Conservation (phyloP, 1,140 invertebrate species). For the Cherax destructor region DNA sequence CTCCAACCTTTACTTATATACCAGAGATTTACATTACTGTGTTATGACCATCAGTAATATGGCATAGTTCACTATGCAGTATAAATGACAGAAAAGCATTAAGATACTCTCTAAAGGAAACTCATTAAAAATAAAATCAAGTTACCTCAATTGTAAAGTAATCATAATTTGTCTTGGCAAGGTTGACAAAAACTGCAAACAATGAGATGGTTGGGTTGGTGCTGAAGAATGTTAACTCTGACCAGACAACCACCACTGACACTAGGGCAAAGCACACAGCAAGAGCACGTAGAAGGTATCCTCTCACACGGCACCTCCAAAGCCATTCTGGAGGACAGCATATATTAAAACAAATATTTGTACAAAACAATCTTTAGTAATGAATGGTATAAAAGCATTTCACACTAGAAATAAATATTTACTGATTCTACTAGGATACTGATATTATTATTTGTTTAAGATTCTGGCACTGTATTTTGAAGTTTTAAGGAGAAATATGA, state of each 20-base stretch:
- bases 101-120: too few relatives aligned
- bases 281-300: slow-evolving; percentile 84
- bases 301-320: slow-evolving; percentile 90
- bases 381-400: too few relatives aligned
- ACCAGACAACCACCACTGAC: slow-evolving; percentile 96
- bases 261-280: slow-evolving; percentile 86
- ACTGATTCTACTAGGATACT: too few relatives aligned
- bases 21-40: too few relatives aligned
- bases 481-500: too few relatives aligned
- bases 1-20: too few relatives aligned
- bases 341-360: background rate
- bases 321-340: slow-evolving; percentile 87
- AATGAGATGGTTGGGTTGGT: slow-evolving; percentile 92
- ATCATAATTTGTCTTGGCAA: slow-evolving; percentile 88
- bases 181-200: slow-evolving; percentile 93
- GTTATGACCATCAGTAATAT: too few relatives aligned
- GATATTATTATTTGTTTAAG: too few relatives aligned
- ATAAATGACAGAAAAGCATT: too few relatives aligned
- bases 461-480: too few relatives aligned
- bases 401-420: too few relatives aligned
- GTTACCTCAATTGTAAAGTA: slow-evolving; percentile 95
- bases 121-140: background rate
- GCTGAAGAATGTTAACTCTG: slow-evolving; percentile 98
- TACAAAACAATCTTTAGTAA: background rate
- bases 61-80: too few relatives aligned